A percentile compares a stretch with the other conserved stretches of the same genome.
Conservation (phyloP, 2,888 invertebrate species). For the Dasysyrphus tricinctus region DNA sequence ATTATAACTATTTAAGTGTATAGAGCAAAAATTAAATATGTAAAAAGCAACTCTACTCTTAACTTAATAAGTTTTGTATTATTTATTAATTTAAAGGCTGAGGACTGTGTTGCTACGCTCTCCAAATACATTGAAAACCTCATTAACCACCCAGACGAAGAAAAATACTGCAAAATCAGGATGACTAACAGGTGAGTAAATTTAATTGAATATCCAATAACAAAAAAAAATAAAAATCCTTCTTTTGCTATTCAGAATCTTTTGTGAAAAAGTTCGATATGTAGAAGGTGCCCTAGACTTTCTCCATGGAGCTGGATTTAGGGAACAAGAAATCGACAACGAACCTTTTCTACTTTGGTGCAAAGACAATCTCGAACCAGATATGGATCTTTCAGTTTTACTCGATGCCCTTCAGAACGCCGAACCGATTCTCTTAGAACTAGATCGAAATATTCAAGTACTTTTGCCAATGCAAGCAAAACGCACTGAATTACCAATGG, state of each 20-base stretch:
- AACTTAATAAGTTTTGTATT: neutral
- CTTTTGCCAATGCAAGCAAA: conserved; percentile 90
- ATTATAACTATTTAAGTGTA: too few relatives aligned
- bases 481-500: conserved; percentile 89
- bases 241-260: conserved; percentile 83
- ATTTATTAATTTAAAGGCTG: conserved; percentile 85
- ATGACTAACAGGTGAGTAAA: conserved; percentile 88
- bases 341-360: conserved; percentile 89
- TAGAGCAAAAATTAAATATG: too few relatives aligned
- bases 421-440: conserved; percentile 91
- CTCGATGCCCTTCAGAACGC: conserved; percentile 91
- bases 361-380: conserved; percentile 84
- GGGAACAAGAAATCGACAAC: conserved; percentile 85
- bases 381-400: conserved; percentile 85
- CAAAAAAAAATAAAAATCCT: neutral
- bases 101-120: conserved; percentile 92
- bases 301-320: conserved; percentile 92
- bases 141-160: conserved; percentile 91
- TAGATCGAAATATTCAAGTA: conserved; percentile 95
- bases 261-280: conserved; percentile 91
- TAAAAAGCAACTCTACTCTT: too few relatives aligned
- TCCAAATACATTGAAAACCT: conserved; percentile 96
- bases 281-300: conserved; percentile 93
- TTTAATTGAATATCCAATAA: neutral
- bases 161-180: conserved; percentile 95